Conservation (phyloP, 2,888 invertebrate genomes). For the Cataglyphis rosenhaueri region DNA sequence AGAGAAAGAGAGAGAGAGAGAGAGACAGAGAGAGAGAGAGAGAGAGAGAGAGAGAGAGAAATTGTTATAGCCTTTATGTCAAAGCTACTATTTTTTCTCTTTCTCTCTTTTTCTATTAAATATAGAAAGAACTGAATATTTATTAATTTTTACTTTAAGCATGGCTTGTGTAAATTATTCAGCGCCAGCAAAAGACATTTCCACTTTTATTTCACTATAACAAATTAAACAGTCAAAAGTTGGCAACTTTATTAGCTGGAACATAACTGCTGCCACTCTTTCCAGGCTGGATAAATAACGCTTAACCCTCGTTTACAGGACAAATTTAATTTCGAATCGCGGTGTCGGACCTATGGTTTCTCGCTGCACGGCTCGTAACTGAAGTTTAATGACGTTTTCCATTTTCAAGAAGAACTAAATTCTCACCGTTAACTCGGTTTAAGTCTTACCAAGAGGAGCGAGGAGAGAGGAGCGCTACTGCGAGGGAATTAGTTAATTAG, state of each 20-base stretch:
- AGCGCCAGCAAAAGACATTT: not conserved
- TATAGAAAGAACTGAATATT: not conserved
- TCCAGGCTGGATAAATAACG: not conserved
- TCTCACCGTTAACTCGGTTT: conserved; percentile 74
- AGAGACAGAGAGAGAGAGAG: not conserved
- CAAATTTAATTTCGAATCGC: conserved; percentile 72
- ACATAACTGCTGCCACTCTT: conserved; percentile 6
- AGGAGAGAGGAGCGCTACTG: conserved; percentile 64
- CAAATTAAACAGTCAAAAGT: conserved; percentile 30
- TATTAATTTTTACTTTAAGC: not conserved
- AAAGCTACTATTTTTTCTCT: not conserved
- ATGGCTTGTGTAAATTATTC: not conserved
- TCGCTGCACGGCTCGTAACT: conserved; percentile 64
- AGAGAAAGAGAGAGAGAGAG: not conserved
- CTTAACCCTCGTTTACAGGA: conserved; percentile 55
- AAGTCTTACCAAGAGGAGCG: conserved; percentile 73
- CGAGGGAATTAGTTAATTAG: conserved; percentile 81
- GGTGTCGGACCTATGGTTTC: conserved; percentile 59
- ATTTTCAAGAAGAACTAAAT: conserved; percentile 65
- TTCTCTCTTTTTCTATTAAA: not conserved
- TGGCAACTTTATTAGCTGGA: conserved; percentile 13
- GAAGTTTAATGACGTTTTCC: conserved; percentile 75
- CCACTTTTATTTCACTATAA: not conserved
- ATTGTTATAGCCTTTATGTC: not conserved
- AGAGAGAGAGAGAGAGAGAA: too few relatives aligned